Evolutionary conservation across 2,797 vertebrate genomes (phyloP).

Genomic region (Eupleurogrammus muticus): DNA sequence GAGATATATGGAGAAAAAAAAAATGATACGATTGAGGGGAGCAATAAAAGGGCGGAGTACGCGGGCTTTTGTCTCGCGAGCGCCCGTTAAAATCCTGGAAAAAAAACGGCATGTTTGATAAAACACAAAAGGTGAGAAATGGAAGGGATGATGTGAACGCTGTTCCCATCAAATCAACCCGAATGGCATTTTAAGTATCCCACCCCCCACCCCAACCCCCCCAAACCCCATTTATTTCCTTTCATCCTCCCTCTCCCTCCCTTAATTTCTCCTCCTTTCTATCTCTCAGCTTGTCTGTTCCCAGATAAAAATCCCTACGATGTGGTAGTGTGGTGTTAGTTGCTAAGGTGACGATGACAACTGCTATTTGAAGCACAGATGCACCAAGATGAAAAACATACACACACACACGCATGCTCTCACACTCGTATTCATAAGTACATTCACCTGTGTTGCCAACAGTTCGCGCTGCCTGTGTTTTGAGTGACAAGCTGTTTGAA

Average conservation of each 20-base stretch:
- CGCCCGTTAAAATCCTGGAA: slow-evolving; percentile 37
- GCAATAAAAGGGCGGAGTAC: slow-evolving; percentile 31
- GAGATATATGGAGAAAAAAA: slow-evolving; percentile 36
- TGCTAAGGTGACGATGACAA: slow-evolving; percentile 71
- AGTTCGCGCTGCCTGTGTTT: slow-evolving; percentile 36
- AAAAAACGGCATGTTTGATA: slow-evolving; percentile 47
- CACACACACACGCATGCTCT: neutral
- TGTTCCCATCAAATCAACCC: slow-evolving; percentile 50
- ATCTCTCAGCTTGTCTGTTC: slow-evolving; percentile 48
- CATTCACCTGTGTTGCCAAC: slow-evolving; percentile 52
- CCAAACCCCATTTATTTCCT: slow-evolving; percentile 43
- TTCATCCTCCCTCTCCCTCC: slow-evolving; percentile 52
- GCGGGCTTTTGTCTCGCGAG: slow-evolving; percentile 34
- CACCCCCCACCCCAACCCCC: slow-evolving; percentile 2
- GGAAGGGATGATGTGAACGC: slow-evolving; percentile 28
- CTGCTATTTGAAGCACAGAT: slow-evolving; percentile 55
- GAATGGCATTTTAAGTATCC: slow-evolving; percentile 33
- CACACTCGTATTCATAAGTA: slow-evolving; percentile 13
- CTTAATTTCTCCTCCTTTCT: slow-evolving; percentile 48
- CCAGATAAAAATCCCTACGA: slow-evolving; percentile 36
- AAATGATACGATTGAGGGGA: slow-evolving; percentile 33
- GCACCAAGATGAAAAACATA: neutral
- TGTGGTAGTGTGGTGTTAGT: slow-evolving; percentile 55
- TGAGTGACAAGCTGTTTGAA: slow-evolving; percentile 72
- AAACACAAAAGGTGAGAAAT: slow-evolving; percentile 26